A percentile compares a stretch with the other conserved stretches of the same genome.
These are phyloP conservation scores for Sminthurinus aureus DNA, from an alignment of 2,888 invertebrate genomes.

Conservation along the genomic window DNA sequence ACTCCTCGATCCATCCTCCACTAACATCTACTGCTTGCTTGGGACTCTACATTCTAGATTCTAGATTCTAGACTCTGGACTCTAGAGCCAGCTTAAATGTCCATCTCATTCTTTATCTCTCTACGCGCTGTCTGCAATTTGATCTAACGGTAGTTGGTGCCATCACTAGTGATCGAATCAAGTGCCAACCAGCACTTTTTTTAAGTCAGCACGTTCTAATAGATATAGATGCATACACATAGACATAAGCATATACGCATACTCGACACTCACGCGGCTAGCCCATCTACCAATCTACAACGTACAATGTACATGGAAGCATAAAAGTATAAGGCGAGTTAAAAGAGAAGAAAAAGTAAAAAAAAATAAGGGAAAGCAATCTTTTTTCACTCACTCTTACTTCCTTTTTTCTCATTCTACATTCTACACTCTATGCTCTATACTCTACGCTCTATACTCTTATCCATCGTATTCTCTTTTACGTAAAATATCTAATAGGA, in stretches of 20 bases:
- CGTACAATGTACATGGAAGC: no score
- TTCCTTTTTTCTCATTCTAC: background rate
- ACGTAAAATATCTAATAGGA: conserved; percentile 3
- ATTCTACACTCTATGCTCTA: background rate
- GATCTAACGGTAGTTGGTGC: conserved; percentile 26
- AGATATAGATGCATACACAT: background rate
- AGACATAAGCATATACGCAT: no score
- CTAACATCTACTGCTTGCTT: no score
- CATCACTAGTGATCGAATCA: conserved; percentile 21
- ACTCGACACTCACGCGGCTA: no score
- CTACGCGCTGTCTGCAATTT: conserved; percentile 5
- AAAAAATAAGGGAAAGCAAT: background rate
- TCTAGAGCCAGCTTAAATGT: background rate
- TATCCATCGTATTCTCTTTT: background rate
- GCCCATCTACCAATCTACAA: no score
- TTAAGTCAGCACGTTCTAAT: background rate
- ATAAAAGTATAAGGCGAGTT: no score
- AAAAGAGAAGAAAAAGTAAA: background rate
- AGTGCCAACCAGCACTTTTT: conserved; percentile 24
- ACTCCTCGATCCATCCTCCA: background rate
- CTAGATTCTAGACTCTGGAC: no score
- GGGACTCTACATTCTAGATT: no score
- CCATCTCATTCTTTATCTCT: conserved; percentile 15
- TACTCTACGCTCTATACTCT: conserved; percentile 1
- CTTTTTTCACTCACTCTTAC: background rate